These are phyloP conservation scores for Maniola jurtina DNA, from an alignment of 1,140 invertebrate species.

Conservation along the genomic window DNA sequence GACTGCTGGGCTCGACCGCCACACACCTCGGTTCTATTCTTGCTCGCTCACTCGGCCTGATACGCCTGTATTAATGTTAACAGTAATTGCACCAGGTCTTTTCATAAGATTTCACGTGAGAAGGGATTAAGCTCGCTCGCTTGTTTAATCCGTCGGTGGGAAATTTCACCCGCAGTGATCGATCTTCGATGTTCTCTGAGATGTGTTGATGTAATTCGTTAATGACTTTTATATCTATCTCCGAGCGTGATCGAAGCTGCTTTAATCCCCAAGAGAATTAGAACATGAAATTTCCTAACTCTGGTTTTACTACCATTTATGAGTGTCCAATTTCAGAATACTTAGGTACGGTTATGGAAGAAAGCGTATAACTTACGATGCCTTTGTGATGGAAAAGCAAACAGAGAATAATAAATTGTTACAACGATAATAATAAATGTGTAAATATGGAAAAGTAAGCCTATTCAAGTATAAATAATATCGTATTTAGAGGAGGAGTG, in stretches of 20 bases:
- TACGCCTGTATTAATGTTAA: slow-evolving; percentile 48
- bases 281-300: slow-evolving; percentile 23
- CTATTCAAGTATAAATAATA: slow-evolving; percentile 57
- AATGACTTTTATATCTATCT: slow-evolving; percentile 33
- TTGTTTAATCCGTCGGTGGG: slow-evolving; percentile 61
- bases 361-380: slow-evolving; percentile 30
- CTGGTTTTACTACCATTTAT: slow-evolving; percentile 22
- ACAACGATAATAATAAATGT: slow-evolving; percentile 45
- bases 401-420: slow-evolving; percentile 44
- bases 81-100: slow-evolving; percentile 55
- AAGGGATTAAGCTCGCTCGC: slow-evolving; percentile 63
- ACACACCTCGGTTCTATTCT: slow-evolving; percentile 31
- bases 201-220: slow-evolving; percentile 32
- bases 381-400: slow-evolving; percentile 38
- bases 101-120: slow-evolving; percentile 62
- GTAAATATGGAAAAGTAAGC: slow-evolving; percentile 53
- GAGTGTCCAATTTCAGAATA: slow-evolving; percentile 20
- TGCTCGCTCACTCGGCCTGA: slow-evolving; percentile 34
- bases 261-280: slow-evolving; percentile 28
- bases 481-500: slow-evolving; percentile 50
- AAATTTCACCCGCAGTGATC: slow-evolving; percentile 45
- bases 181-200: slow-evolving; percentile 37
- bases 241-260: slow-evolving; percentile 19
- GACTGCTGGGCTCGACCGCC: slow-evolving; percentile 19
- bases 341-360: slow-evolving; percentile 13